A percentile compares a stretch with the other conserved stretches of the same genome.
These are phyloP conservation scores for Aphelinus atriplicis DNA, from an alignment of 1,140 invertebrate genomes.

Conservation along the genomic window DNA sequence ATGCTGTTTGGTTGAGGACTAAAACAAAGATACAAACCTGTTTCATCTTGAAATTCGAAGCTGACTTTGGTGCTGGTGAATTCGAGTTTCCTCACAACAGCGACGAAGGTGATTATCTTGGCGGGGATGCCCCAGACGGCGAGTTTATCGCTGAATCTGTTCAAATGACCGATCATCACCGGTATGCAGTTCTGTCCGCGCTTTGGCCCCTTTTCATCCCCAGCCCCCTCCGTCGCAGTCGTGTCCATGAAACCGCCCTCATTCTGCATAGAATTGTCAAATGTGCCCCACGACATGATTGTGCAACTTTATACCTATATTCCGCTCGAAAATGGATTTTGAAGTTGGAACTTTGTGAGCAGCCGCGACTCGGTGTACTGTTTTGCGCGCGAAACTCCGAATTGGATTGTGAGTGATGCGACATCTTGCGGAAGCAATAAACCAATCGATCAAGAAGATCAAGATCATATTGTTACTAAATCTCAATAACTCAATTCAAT, in stretches of 20 bases:
- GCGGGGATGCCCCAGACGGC: conserved; percentile 48
- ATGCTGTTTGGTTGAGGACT: neutral
- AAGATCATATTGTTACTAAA: no score
- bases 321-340: no score
- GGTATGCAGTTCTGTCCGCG: conserved; percentile 52
- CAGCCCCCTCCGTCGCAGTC: conserved; percentile 30
- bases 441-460: no score
- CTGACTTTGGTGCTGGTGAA: conserved; percentile 55
- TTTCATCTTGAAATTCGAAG: conserved; percentile 58
- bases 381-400: no score
- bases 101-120: conserved; percentile 50
- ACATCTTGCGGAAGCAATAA: no score
- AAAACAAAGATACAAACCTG: conserved; percentile 47
- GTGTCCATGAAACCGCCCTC: conserved; percentile 44
- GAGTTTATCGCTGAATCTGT: conserved; percentile 43
- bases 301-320: no score
- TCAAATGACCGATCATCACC: conserved; percentile 53
- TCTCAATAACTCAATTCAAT: no score
- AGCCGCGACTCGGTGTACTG: no score
- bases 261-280: conserved; percentile 41
- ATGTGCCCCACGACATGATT: conserved; percentile 46
- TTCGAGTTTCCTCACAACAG: conserved; percentile 50
- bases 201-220: conserved; percentile 41
- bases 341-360: no score
- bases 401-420: no score